Conservation (phyloP, 2,888 invertebrate species). For the Amblyjoppa proteus region DNA sequence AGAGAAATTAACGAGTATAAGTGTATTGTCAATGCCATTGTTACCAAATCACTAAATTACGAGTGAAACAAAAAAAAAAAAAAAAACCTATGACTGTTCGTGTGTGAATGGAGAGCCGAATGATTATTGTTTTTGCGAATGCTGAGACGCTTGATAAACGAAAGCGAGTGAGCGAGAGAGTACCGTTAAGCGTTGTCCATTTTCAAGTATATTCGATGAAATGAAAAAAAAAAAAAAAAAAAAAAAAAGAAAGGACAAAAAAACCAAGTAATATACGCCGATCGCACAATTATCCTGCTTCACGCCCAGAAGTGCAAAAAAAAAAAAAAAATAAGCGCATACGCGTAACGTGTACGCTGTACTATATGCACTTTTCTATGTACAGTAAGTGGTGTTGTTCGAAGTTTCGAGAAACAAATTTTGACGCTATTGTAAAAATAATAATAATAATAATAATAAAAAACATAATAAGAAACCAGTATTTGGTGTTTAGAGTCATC, state of each 20-base stretch:
- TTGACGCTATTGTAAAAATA: constrained; percentile 39
- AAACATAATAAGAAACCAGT: constrained; percentile 25
- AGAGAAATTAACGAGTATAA: constrained; percentile 59
- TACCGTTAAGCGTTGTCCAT: constrained; percentile 43
- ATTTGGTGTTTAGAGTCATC: constrained; percentile 55
- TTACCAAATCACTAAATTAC: constrained; percentile 64
- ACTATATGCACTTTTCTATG: constrained; percentile 65
- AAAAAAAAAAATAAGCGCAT: constrained; percentile 44
- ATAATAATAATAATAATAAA: neutral
- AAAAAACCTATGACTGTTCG: constrained; percentile 65
- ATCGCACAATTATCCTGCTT: constrained; percentile 68
- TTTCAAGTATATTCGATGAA: constrained; percentile 52
- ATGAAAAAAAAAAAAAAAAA: constrained; percentile 49
- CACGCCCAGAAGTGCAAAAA: constrained; percentile 60
- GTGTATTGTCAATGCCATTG: constrained; percentile 69
- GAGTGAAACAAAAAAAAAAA: constrained; percentile 63
- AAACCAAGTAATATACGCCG: constrained; percentile 60
- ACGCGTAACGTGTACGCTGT: constrained; percentile 49
- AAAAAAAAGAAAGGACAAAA: constrained; percentile 42
- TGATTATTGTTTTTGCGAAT: constrained; percentile 40
- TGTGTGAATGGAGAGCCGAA: constrained; percentile 56
- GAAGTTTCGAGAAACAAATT: constrained; percentile 39
- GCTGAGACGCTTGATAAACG: constrained; percentile 12
- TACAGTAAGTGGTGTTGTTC: constrained; percentile 58
- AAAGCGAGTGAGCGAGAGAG: constrained; percentile 48